These are phyloP conservation scores for Drosophila bocki DNA, from an alignment of 1,140 invertebrate genomes.

Conservation along the genomic window DNA sequence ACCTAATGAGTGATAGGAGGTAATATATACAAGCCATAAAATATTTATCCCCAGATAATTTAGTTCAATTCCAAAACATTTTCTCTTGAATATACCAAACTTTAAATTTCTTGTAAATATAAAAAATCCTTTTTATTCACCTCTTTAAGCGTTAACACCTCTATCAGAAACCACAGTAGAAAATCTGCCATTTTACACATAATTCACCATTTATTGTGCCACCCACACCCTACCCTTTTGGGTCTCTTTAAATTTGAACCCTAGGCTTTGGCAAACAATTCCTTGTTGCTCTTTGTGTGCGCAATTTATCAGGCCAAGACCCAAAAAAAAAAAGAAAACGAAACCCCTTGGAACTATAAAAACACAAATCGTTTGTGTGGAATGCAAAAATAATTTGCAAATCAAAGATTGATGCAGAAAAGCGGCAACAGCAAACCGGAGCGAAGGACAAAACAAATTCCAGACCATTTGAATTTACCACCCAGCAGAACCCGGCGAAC, in stretches of 20 bases:
- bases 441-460: slow-evolving; percentile 51
- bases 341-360: slow-evolving; percentile 51
- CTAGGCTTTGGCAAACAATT: slow-evolving; percentile 36
- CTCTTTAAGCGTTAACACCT: slow-evolving; percentile 16
- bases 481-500: slow-evolving; percentile 12
- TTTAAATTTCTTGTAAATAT: no score
- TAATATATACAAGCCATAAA: not conserved
- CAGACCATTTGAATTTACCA: slow-evolving; percentile 20
- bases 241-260: slow-evolving; percentile 31
- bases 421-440: slow-evolving; percentile 13
- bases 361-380: slow-evolving; percentile 65
- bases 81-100: not conserved
- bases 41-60: no score
- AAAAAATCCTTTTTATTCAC: not conserved
- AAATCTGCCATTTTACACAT: slow-evolving; percentile 10
- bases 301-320: slow-evolving; percentile 59
- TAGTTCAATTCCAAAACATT: not conserved
- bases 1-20: slow-evolving; percentile 7
- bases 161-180: not conserved
- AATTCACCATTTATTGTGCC: slow-evolving; percentile 27
- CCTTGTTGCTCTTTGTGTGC: slow-evolving; percentile 37
- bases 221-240: slow-evolving; percentile 5
- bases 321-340: slow-evolving; percentile 8
- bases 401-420: slow-evolving; percentile 36
- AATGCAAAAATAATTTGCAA: slow-evolving; percentile 67